These are phyloP conservation scores for Xanthia icteritia DNA, from an alignment of 2,888 invertebrate species.

Conservation along the genomic window DNA sequence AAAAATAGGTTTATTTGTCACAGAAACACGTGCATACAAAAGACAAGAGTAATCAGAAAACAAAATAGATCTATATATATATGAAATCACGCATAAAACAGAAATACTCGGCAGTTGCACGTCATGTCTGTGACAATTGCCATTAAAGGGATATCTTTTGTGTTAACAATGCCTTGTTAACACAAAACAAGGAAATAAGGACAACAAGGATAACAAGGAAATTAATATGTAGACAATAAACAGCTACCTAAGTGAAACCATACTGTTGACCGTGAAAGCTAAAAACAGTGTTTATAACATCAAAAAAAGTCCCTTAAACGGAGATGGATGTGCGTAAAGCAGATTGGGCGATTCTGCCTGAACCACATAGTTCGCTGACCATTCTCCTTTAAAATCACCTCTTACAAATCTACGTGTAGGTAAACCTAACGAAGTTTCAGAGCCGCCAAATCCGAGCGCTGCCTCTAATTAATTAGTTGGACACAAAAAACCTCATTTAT, in stretches of 20 bases:
- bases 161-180: neutral
- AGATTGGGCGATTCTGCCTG: no score
- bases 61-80: no score
- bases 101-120: no score
- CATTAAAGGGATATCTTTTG: neutral
- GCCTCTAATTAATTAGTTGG: conserved; percentile 57
- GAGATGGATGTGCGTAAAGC: neutral
- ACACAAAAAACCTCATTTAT: conserved; percentile 62
- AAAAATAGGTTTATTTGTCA: no score
- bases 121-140: neutral
- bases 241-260: neutral
- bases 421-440: conserved; percentile 7
- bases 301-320: neutral
- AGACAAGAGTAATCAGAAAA: no score
- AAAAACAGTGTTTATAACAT: neutral
- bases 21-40: no score
- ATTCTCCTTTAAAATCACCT: neutral
- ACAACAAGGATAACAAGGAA: no score
- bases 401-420: neutral
- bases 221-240: neutral
- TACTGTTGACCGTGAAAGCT: neutral
- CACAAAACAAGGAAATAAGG: no score
- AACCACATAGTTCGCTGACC: no score
- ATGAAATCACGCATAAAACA: no score
- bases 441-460: conserved; percentile 28